Base-by-base conservation (phyloP, 2,888 invertebrate species). In the Mylabris sibirica region DNA sequence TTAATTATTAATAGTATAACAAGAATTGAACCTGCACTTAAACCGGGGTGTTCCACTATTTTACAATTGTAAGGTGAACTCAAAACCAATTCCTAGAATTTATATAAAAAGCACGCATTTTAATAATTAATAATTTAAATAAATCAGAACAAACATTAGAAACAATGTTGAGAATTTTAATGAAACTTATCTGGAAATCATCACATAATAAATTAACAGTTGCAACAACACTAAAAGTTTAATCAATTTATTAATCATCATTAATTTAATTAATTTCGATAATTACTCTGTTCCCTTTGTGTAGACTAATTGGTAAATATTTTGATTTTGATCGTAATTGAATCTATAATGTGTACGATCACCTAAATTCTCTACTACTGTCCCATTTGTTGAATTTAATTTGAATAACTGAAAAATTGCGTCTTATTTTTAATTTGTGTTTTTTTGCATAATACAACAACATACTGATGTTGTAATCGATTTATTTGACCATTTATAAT, bases 1-100 rank as follows among this genome's bases (percentile, higher is more conserved):
- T 87, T 82, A 0, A 90, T 87, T 73, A 91, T 88, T 75, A 92
- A 88, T 69, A 92, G 84, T 57, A 92, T 89, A 17, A 91, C 83
- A 66, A 93, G 84, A 0, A 90, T 87, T 0, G 92, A 89, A 4
- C 92, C 92, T 0, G 87, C 84, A 0, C 91, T 91, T 44, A 91
- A 83, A 6, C 84, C 84, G 11, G 85, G 84, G 0, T 79, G 78
- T 49, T 80, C 77, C 65, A 84, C 83, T 2, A 87, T 74, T 64
- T 87, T 74, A 77, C 90, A 90, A 2, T 87, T 87, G 63, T 84
- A 78, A 69, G 83, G 84, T 3, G 90, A 88, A 73, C 85, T 86
- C 68, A 90, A 85, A n/a, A 84, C 75, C 26, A 90, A 78, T 14
- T 83, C 78, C 89, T 38, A 63, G 2, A 49, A 57, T 59, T 66